A percentile compares a stretch with the other conserved stretches of the same genome.
Conservation (phyloP, 2,888 invertebrate species). For the Endomychus coccineus region DNA sequence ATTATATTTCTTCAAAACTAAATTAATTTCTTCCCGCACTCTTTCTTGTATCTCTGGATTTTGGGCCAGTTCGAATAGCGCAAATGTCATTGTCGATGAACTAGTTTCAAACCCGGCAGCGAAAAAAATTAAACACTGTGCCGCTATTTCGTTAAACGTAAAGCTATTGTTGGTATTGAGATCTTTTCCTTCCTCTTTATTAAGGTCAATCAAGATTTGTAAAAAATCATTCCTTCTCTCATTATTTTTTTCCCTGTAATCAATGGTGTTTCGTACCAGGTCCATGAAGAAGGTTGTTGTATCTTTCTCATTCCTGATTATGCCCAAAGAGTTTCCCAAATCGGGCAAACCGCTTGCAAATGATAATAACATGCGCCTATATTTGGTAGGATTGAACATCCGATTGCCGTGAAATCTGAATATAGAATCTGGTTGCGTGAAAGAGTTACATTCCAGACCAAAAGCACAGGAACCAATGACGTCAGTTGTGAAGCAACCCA, state of each 20-base stretch:
- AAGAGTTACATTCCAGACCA: conserved; percentile 51
- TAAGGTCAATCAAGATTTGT: conserved; percentile 34
- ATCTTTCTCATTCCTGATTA: conserved; percentile 21
- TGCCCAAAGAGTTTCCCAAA: conserved; percentile 17
- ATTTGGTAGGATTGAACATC: conserved; percentile 9
- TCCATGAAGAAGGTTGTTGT: conserved; percentile 27
- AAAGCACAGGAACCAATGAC: conserved; percentile 53
- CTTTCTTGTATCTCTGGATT: conserved; percentile 42
- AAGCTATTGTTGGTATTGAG: conserved; percentile 12
- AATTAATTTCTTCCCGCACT: conserved; percentile 38
- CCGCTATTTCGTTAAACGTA: conserved; percentile 29
- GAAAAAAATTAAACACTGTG: conserved; percentile 44
- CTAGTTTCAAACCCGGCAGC: conserved; percentile 47
- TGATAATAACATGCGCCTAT: conserved; percentile 6
- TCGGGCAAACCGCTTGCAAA: conserved; percentile 17
- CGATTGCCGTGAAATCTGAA: conserved; percentile 34
- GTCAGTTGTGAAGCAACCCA: conserved; percentile 51
- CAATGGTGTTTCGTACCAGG: conserved; percentile 27
- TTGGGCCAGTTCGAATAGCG: conserved; percentile 39
- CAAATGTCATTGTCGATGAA: conserved; percentile 39
- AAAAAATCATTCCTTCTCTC: conserved; percentile 36
- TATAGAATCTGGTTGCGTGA: conserved; percentile 45
- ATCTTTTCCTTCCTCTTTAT: conserved; percentile 12
- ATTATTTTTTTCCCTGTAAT: conserved; percentile 23
- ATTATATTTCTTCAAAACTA: conserved; percentile 29